Evolutionary conservation across 2,797 vertebrate species (phyloP), one percentile per base, ranked within the genome.

Genomic region (Sphaeramia orbicularis): DNA sequence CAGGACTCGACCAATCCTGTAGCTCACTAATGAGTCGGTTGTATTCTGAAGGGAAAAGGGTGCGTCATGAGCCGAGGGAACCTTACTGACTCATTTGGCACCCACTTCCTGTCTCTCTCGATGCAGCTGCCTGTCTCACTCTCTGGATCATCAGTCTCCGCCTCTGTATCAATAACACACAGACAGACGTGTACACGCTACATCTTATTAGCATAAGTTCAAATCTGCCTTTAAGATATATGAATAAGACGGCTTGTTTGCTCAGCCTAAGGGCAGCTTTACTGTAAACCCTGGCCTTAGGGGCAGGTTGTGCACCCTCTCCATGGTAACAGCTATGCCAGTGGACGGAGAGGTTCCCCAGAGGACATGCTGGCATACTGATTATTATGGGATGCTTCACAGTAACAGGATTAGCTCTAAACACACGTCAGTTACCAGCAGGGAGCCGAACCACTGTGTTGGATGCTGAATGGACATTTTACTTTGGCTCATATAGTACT

Each of bases 311-410:
- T 84, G 75, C 78, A 78, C 60, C n/a, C 42, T 90, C 73, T 37
- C 81, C 27, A 65, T 81, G 68, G 84, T 44, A 74, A 85, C 83
- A 27, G 18, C 76, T 73, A 68, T 64, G 54, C 43, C 58, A 67
- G 7, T 27, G 71, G 72, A 64, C 71, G 57, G 58, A 49, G 19
- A 78, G 58, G 64, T 66, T 86, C 76, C 74, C 68, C 6, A 18
- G 81, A 81, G 83, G 79, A 81, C 65, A 51, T 12, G n/a, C 58
- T 77, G 71, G 62, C 48, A 78, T 30, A 44, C 54, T 63, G 78
- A 80, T 75, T 78, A 80, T 86, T 88, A 76, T 81, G 75, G 84
- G 76, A 85, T 85, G 67, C 58, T 56, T 67, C 50, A 59, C 61
- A 47, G 44, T 73, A 78, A 78, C 69, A 76, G 65, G 79, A 79